phyloP scores from a whole-genome alignment of 2,113 vertebrate species.

The Notarius quadriscutis region DNA sequence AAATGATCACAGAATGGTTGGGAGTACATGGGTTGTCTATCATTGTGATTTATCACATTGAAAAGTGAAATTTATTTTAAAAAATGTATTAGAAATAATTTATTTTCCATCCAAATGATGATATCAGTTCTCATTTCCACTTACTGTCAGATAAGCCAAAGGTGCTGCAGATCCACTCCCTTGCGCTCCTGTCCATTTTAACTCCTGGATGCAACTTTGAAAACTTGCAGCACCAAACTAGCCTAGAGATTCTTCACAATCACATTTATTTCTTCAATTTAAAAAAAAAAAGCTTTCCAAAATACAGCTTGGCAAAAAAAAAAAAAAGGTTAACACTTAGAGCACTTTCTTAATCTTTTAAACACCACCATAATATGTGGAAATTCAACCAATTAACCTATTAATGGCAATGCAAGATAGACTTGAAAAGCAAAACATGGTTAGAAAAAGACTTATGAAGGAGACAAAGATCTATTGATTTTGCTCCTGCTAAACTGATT shows the following conservation, averaged over 20 bases:
- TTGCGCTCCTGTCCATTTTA: not conserved
- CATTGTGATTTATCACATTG: not conserved
- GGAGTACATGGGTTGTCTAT: not conserved
- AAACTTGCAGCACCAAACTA: not conserved
- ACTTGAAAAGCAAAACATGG: conserved; percentile 29
- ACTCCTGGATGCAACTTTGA: not conserved
- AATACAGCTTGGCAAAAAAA: not conserved
- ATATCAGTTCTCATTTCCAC: not conserved
- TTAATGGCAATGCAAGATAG: not conserved
- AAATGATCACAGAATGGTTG: not conserved
- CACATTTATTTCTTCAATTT: not conserved
- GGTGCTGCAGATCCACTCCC: not conserved
- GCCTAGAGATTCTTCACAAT: not conserved
- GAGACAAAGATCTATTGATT: conserved; percentile 33
- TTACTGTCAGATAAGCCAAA: not conserved
- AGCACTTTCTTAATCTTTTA: not conserved
- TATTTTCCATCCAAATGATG: not conserved
- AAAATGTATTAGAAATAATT: not conserved
- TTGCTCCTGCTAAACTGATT: conserved; percentile 44
- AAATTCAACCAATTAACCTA: not conserved
- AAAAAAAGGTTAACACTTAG: not conserved
- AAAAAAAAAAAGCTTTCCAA: not conserved
- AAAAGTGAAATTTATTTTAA: not conserved
- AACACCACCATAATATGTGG: not conserved
- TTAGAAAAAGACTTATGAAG: conserved; percentile 11